Percentiles rank a stretch among this genome's conserved stretches.
These are phyloP conservation scores for Scaptomyza parva DNA, from an alignment of 2,888 invertebrate genomes.

Conservation along the genomic window DNA sequence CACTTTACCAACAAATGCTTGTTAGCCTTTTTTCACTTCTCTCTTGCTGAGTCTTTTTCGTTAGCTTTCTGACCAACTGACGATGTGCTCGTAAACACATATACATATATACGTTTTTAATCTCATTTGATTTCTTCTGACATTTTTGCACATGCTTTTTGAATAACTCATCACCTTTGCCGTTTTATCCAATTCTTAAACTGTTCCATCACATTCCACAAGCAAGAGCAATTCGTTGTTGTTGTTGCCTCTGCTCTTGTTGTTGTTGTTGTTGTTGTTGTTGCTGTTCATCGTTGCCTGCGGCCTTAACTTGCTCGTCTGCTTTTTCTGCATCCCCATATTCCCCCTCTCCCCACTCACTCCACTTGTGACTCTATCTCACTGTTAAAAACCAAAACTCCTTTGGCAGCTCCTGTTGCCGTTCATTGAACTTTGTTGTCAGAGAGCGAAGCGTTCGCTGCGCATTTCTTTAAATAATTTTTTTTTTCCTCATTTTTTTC, in stretches of 20 bases:
- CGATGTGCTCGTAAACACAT: background rate
- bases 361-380: background rate
- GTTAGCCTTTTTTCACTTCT: slow-evolving; percentile 26
- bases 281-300: slow-evolving; percentile 38
- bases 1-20: slow-evolving; percentile 6
- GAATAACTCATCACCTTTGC: slow-evolving; percentile 74
- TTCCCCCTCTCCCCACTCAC: slow-evolving; percentile 1
- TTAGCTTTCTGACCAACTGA: slow-evolving; percentile 15
- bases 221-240: slow-evolving; percentile 42
- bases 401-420: slow-evolving; percentile 43
- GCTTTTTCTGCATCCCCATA: slow-evolving; percentile 23
- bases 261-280: background rate
- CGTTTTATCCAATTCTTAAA: slow-evolving; percentile 44
- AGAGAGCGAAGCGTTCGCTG: too few relatives aligned
- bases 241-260: too few relatives aligned
- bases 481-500: background rate
- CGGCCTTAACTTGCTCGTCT: slow-evolving; percentile 55
- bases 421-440: slow-evolving; percentile 70
- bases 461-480: slow-evolving; percentile 40
- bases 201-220: slow-evolving; percentile 53
- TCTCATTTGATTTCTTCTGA: slow-evolving; percentile 75
- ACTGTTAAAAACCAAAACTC: slow-evolving; percentile 14
- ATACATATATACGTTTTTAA: slow-evolving; percentile 35
- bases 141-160: slow-evolving; percentile 74
- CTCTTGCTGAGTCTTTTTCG: background rate